Percentiles rank a stretch among this genome's conserved stretches.
phyloP scores from a whole-genome alignment of 2,797 vertebrate genomes.

The Pygocentrus nattereri region DNA sequence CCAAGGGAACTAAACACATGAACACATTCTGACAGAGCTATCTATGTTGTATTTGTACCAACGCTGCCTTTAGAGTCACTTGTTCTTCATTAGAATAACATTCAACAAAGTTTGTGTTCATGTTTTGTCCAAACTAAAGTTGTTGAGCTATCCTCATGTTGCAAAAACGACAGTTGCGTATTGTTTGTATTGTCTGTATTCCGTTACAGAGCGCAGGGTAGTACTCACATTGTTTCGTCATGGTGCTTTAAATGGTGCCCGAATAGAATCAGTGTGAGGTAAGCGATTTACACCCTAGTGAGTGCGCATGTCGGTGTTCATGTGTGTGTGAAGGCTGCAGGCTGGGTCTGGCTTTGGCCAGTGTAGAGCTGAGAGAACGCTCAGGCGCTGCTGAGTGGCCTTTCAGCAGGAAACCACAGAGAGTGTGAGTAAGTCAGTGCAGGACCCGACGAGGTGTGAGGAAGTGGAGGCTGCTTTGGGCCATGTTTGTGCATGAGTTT shows the following conservation, averaged over 20 bases:
- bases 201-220: no score
- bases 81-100: no score
- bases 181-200: no score
- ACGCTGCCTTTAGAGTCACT: no score
- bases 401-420: slow-evolving; percentile 62
- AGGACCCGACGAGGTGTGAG: slow-evolving; percentile 47
- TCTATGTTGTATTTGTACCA: no score
- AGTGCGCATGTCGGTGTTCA: not conserved
- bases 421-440: slow-evolving; percentile 24
- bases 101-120: no score
- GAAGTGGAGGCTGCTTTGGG: slow-evolving; percentile 17
- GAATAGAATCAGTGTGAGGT: not conserved
- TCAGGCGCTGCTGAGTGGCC: not conserved
- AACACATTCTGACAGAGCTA: no score
- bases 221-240: no score
- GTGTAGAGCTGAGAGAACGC: not conserved
- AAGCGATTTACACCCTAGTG: not conserved
- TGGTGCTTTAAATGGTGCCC: not conserved
- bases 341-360: slow-evolving; percentile 14
- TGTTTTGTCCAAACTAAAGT: no score
- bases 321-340: slow-evolving; percentile 15
- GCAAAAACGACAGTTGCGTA: no score
- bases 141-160: no score
- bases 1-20: no score
- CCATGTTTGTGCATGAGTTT: slow-evolving; percentile 33